Evolutionary conservation across 2,797 vertebrate genomes (phyloP).

Genomic region (Avahi laniger): DNA sequence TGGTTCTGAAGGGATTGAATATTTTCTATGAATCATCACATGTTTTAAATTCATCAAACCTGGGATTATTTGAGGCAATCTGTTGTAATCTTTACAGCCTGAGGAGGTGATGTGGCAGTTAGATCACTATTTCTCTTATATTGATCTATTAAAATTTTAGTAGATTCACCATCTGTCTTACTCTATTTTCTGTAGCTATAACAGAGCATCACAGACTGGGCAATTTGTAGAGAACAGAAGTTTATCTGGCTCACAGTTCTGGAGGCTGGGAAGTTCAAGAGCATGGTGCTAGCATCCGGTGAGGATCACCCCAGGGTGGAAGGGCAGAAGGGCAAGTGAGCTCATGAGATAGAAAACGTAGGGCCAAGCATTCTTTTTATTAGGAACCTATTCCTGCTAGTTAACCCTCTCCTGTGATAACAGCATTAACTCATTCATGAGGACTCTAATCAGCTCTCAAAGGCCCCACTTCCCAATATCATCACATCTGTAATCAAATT

Average conservation of each 20-base stretch:
- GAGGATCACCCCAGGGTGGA: neutral
- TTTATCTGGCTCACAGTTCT: neutral
- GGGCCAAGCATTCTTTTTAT: neutral
- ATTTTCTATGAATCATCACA: neutral
- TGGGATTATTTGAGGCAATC: neutral
- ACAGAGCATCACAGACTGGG: neutral
- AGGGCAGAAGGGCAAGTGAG: neutral
- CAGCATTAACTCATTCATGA: neutral
- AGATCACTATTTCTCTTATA: neutral
- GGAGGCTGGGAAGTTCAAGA: neutral
- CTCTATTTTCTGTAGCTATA: neutral
- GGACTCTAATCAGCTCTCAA: neutral
- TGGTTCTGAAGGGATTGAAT: neutral
- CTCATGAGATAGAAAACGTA: neutral
- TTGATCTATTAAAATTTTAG: neutral
- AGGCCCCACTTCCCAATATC: neutral
- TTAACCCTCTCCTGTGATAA: neutral
- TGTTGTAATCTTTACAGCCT: neutral
- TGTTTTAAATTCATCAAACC: neutral
- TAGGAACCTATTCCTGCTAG: neutral
- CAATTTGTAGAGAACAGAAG: neutral
- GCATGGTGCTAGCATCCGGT: neutral
- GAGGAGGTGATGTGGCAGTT: neutral
- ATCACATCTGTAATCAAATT: neutral
- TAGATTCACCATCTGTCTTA: neutral